Conservation (phyloP, 2,888 invertebrate genomes). For the Pandemis corylana region DNA sequence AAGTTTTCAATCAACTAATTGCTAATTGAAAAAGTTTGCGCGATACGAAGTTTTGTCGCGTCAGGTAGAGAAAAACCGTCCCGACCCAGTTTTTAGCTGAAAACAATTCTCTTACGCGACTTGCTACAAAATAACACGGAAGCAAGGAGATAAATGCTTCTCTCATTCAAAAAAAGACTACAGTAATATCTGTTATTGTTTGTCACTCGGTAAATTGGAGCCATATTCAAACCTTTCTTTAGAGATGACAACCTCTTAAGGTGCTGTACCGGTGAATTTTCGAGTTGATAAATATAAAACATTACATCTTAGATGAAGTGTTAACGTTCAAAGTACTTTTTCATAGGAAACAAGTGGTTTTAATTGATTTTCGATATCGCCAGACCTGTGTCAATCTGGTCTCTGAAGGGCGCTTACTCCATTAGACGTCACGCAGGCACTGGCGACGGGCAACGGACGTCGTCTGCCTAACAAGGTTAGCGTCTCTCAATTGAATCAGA, state of each 20-base stretch:
- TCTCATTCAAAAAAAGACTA: conserved; percentile 13
- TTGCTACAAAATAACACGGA: conserved; percentile 40
- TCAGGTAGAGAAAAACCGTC: conserved; percentile 61
- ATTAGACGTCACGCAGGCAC: conserved; percentile 60
- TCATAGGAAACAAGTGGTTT: conserved; percentile 1
- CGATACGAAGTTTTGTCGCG: conserved; percentile 57
- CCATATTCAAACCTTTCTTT: neutral
- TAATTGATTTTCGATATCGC: conserved; percentile 37
- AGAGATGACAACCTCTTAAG: neutral
- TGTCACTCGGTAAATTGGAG: neutral
- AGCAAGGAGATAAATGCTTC: conserved; percentile 37
- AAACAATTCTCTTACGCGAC: conserved; percentile 54
- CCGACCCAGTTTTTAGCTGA: conserved; percentile 61
- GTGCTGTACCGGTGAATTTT: too few relatives aligned
- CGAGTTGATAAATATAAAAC: neutral
- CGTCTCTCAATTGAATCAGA: conserved; percentile 71
- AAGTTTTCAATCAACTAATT: conserved; percentile 76
- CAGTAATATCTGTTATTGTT: conserved; percentile 4
- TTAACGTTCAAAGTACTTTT: conserved; percentile 2
- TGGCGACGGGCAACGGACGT: conserved; percentile 63
- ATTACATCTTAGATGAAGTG: conserved; percentile 2
- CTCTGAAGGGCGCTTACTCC: conserved; percentile 58
- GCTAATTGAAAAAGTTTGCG: conserved; percentile 76
- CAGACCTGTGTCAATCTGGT: conserved; percentile 43
- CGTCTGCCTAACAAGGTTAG: conserved; percentile 71